phyloP scores from a whole-genome alignment of 2,888 invertebrate genomes.

The Dendrolimus pini region DNA sequence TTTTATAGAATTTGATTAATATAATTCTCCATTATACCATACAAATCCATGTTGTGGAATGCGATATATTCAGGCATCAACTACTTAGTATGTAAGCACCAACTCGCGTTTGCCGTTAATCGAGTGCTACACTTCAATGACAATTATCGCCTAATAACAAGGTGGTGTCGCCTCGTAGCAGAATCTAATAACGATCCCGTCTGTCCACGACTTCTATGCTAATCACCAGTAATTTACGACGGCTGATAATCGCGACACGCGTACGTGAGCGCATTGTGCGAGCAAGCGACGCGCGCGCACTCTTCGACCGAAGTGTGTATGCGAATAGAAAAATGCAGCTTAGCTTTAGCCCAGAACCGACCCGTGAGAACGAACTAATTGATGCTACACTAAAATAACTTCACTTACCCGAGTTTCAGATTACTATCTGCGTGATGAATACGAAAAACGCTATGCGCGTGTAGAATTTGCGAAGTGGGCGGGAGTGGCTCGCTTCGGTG shows the following conservation, averaged over 20 bases:
- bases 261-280: slow-evolving; percentile 70
- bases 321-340: slow-evolving; percentile 3
- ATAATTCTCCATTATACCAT: no score
- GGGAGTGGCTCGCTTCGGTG: slow-evolving; percentile 28
- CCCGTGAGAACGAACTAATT: slow-evolving; percentile 47
- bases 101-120: slow-evolving; percentile 59
- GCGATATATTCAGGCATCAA: slow-evolving; percentile 27
- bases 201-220: slow-evolving; percentile 66
- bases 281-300: slow-evolving; percentile 35
- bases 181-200: slow-evolving; percentile 61
- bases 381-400: slow-evolving; percentile 31
- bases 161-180: slow-evolving; percentile 52
- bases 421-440: slow-evolving; percentile 31
- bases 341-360: slow-evolving; percentile 28
- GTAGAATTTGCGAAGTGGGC: slow-evolving; percentile 31
- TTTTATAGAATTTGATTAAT: no score
- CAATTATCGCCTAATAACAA: slow-evolving; percentile 71
- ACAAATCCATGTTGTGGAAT: slow-evolving; percentile 20
- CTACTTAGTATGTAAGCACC: slow-evolving; percentile 50
- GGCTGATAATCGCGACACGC: slow-evolving; percentile 66
- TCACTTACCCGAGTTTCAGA: slow-evolving; percentile 23
- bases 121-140: slow-evolving; percentile 62
- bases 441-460: slow-evolving; percentile 31
- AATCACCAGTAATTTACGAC: slow-evolving; percentile 70
- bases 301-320: slow-evolving; percentile 1